Percentiles rank a stretch among this genome's conserved stretches.
These are phyloP conservation scores for Microplitis manilae DNA, from an alignment of 2,888 invertebrate species.

Conservation along the genomic window DNA sequence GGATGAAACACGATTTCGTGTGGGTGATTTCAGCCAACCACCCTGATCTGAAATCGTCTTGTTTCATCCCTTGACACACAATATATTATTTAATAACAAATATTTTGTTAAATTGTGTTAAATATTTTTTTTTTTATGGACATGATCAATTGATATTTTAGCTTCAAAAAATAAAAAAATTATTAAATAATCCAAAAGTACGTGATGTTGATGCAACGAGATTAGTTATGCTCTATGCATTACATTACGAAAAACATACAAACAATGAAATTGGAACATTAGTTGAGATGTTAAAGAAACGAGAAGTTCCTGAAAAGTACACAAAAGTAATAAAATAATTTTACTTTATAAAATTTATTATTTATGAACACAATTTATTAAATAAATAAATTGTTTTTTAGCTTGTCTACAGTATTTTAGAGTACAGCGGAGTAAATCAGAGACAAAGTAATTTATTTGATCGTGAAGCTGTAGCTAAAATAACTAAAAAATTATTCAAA, in stretches of 20 bases:
- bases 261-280: slow-evolving; percentile 87
- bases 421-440: slow-evolving; percentile 89
- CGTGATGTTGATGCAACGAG: slow-evolving; percentile 87
- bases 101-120: background rate
- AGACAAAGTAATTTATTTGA: slow-evolving; percentile 89
- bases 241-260: slow-evolving; percentile 93
- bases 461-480: slow-evolving; percentile 87
- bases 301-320: slow-evolving; percentile 79
- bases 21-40: too few species aligned
- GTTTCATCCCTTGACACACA: too few species aligned
- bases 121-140: too few species aligned
- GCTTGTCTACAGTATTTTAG: slow-evolving; percentile 80
- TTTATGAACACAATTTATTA: background rate
- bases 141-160: slow-evolving; percentile 41
- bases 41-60: too few species aligned
- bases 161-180: slow-evolving; percentile 77
- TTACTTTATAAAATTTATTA: slow-evolving; percentile 6
- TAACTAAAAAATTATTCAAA: slow-evolving; percentile 92
- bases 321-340: slow-evolving; percentile 62
- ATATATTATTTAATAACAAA: background rate
- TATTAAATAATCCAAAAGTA: slow-evolving; percentile 83
- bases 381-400: slow-evolving; percentile 55
- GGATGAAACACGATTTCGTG: too few species aligned
- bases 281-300: slow-evolving; percentile 80
- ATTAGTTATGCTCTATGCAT: slow-evolving; percentile 92